A percentile compares a stretch with the other conserved stretches of the same genome.
Conservation (phyloP, 1,140 invertebrate genomes). For the Phocides pigmalion region DNA sequence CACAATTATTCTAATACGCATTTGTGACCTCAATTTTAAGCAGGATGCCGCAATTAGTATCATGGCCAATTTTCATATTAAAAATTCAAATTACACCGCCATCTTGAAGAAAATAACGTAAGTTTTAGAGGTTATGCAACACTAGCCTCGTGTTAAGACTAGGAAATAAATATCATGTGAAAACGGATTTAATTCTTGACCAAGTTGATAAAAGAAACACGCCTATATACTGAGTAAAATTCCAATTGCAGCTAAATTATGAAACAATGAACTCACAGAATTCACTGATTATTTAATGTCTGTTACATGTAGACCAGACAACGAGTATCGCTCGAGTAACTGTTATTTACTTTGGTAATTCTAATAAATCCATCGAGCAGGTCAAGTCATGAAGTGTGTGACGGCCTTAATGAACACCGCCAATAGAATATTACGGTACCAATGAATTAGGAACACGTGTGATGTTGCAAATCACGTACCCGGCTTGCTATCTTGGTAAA, state of each 20-base stretch:
- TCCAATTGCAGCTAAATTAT: no score
- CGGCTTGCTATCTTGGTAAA: constrained; percentile 4
- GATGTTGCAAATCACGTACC: constrained; percentile 22
- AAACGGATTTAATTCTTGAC: no score
- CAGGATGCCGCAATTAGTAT: constrained; percentile 10
- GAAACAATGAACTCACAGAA: no score
- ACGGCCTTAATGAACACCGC: constrained; percentile 28
- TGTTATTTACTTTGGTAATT: not conserved
- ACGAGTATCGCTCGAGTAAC: not conserved
- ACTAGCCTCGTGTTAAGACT: no score
- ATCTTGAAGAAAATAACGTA: not conserved
- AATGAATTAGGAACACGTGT: constrained; percentile 22
- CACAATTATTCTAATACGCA: constrained; percentile 28
- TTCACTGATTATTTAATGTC: no score
- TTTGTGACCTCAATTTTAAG: constrained; percentile 21
- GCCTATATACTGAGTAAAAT: no score
- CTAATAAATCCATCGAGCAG: constrained; percentile 4
- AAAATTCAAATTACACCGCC: constrained; percentile 5
- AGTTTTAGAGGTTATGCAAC: no score
- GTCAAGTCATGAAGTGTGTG: constrained; percentile 15
- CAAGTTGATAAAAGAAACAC: no score
- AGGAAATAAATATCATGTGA: no score
- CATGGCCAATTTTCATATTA: constrained; percentile 13
- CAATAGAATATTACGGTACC: constrained; percentile 25
- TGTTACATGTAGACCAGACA: no score